These are phyloP conservation scores for Drosophila longiperda DNA, from an alignment of 2,888 invertebrate species.

Conservation along the genomic window DNA sequence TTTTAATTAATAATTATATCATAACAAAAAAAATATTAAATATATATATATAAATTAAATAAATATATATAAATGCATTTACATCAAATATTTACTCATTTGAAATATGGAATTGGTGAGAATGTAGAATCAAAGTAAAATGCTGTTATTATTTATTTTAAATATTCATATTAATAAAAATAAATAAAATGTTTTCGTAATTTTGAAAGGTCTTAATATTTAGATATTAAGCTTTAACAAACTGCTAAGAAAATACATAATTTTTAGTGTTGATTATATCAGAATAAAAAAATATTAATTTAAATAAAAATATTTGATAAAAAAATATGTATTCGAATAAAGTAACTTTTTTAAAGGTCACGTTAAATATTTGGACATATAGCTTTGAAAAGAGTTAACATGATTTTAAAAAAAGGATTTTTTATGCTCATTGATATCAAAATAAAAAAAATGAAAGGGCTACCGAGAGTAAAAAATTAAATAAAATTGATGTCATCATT, in stretches of 20 bases:
- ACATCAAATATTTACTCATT: constrained; percentile 8
- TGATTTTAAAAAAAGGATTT: neutral
- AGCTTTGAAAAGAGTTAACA: constrained; percentile 24
- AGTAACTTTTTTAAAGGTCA: constrained; percentile 55
- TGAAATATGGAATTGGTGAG: neutral
- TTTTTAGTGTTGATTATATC: too few relatives aligned
- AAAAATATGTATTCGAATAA: constrained; percentile 46
- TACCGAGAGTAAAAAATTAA: neutral
- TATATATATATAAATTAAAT: constrained; percentile 27
- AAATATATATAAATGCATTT: neutral
- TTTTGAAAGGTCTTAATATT: too few relatives aligned
- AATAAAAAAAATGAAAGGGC: neutral
- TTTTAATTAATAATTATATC: neutral
- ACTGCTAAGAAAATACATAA: too few relatives aligned
- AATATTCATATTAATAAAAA: neutral
- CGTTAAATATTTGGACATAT: constrained; percentile 57
- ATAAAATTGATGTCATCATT: neutral
- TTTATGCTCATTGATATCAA: neutral
- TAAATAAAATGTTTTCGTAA: neutral
- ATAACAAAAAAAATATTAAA: neutral
- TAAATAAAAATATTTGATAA: constrained; percentile 15
- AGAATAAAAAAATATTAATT: too few relatives aligned
- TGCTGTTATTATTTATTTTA: neutral
- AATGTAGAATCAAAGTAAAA: neutral
- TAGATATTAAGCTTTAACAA: too few relatives aligned